Evolutionary conservation across 2,888 invertebrate species (phyloP), one percentile per base, ranked within the genome.

Genomic region (Rapana venosa): DNA sequence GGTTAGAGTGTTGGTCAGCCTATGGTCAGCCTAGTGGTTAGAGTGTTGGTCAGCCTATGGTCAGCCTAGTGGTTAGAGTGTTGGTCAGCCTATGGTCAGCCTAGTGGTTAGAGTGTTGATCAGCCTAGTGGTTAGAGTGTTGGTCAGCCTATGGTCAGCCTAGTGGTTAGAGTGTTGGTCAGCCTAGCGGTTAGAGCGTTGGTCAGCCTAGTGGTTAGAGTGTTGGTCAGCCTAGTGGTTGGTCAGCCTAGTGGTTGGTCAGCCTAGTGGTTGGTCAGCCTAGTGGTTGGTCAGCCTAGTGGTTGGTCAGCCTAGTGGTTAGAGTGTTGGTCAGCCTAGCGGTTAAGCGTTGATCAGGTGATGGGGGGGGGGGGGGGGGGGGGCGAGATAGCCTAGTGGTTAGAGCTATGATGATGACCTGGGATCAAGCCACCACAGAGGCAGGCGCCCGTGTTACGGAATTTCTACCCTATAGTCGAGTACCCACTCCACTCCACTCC

Each of bases 281-380:
- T 81, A 32, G 79, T 81, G 79, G 15, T n/a, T 77, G 15, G 77
- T n/a, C n/a, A 22, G 77, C 22, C 13, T 79, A 13, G n/a, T 74
- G 11, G n/a, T n/a, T 26, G 77, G 77, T 4, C 8, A 2, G 79
- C 17, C 1, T 81, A 32, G 79, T 81, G 79, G 15, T n/a, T 77
- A 22, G 77, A 22, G 77, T 13, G 61, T 61, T 79, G 32, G n/a
- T 74, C n/a, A n/a, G n/a, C n/a, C n/a, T n/a, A n/a, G n/a, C n/a
- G n/a, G n/a, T n/a, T n/a, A n/a, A n/a, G n/a, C n/a, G n/a, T n/a
- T 89, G 97, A 97, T 36, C 96, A 97, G 96, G 97, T 97, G 32
- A 61, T n/a, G 61, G 61, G 61, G 61, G 2, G 20, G 61, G 15
- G 61, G 61, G 61, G 61, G 61, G 6, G 32, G n/a, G 22, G 26